Evolutionary conservation across 2,888 invertebrate genomes (phyloP), one percentile per base, ranked within the genome.

Genomic region (Rhyacophila evoluta): DNA sequence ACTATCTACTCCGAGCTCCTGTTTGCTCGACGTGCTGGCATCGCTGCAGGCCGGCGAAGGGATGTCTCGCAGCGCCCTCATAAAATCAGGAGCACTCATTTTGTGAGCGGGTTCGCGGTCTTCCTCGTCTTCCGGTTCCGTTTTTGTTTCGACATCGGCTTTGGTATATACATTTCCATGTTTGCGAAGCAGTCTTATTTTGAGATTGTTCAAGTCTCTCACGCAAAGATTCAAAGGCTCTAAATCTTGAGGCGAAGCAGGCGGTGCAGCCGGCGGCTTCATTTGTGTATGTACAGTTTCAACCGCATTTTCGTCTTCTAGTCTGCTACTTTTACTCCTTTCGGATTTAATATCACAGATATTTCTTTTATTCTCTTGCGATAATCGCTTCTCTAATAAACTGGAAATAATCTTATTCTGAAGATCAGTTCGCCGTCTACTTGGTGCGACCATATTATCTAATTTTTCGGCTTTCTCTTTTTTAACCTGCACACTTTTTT

Each of bases 221-320:
- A 96, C 91, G 85, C 96, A 97, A 2, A 97, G 90, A 87, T 97
- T 97, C 3, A 97, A 87, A 0, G 96, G 96, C 84, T 96, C 95
- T 87, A 83, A 89, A 73, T 12, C 86, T 86, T 19, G 86, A 85
- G 74, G 87, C 86, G 72, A 86, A 85, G 0, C 86, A 85, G 74
- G 87, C 86, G 72, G 86, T 85, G 0, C 88, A 85, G 81, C 85
- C 79, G 1, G 88, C 87, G 0, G 87, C 87, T 86, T 86, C 86
- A 2, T 88, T 88, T 67, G 85, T 87, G 81, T 87, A 86, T 1
- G 88, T 87, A 72, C 86, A 88, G 78, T 85, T 85, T 12, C 19
- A 36, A 12, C n/a, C 5, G 1, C 69, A n/a, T 77, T 77, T 38
- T 77, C 74, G n/a, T 79, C 76, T 71, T 75, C 70, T 2, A 71